Evolutionary conservation across 1,140 invertebrate genomes (phyloP), one percentile per base, ranked within the genome.

Genomic region (Drosophila littoralis): DNA sequence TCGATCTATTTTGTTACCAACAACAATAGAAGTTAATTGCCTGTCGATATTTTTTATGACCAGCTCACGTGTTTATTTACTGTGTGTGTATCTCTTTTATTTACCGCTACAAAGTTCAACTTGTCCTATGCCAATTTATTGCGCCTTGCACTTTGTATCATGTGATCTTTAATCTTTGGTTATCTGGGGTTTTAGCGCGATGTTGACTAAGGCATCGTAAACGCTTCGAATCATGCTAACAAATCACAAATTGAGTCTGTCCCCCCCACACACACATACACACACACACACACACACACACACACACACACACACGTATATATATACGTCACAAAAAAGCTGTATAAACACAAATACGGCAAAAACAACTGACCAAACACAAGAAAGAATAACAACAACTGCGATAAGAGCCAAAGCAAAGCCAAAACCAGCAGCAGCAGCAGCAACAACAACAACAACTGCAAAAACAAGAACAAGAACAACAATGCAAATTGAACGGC

Each of bases 401-500:
- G 45, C 46, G 76, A 80, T 83, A 83, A 80, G 77, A 79, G 61
- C 55, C 51, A 38, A 61, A 67, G 43, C 45, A 76, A 32, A 42
- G 46, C 7, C 28, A 45, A 57, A 50, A 45, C 15, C 54, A 52
- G 12, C 32, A 54, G 0, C 50, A 40, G n/a, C 9, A n/a, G 9
- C 40, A 52, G 35, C 10, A 51, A 54, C 51, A 57, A 54, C 17
- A 8, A 10, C 33, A 69, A 33, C 13, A 33, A n/a, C n/a, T n/a
- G n/a, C n/a, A n/a, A n/a, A n/a, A n/a, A 38, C 45, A 9, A 32
- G 17, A 63, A 35, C 28, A 48, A 36, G 33, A 67, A 33, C 38
- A 57, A 71, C 51, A 77, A 55, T 61, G 43, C 58, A 66, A 79
- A 67, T 59, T 48, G 52, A 70, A 77, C 38, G 33, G 15, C 45